Percentiles rank a stretch among this genome's conserved stretches.
These are phyloP conservation scores for Heteromurus nitidus DNA, from an alignment of 2,888 invertebrate genomes.

Conservation along the genomic window DNA sequence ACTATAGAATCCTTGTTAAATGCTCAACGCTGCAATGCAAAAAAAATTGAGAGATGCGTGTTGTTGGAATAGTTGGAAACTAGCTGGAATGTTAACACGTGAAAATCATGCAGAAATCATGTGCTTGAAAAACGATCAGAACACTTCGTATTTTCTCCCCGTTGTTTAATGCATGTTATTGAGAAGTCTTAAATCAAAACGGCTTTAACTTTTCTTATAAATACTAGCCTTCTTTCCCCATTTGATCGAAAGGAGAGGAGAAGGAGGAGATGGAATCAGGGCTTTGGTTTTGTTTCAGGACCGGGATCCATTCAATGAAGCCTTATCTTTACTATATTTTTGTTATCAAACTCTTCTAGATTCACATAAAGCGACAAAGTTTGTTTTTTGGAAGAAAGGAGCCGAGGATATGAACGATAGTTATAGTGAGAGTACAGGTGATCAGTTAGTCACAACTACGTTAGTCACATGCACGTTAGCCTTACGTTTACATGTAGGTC, in stretches of 20 bases:
- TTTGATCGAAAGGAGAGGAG: slow-evolving; percentile 38
- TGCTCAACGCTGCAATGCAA: neutral
- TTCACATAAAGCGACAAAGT: neutral
- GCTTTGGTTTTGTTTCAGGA: too few relatives aligned
- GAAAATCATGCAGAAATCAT: neutral
- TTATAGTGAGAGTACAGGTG: too few relatives aligned
- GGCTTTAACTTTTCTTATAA: neutral
- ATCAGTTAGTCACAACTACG: too few relatives aligned
- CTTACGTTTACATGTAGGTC: too few relatives aligned
- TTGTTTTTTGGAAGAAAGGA: too few relatives aligned
- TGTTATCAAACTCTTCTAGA: too few relatives aligned
- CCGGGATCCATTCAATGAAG: too few relatives aligned
- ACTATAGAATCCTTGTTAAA: neutral
- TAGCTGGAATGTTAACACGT: neutral
- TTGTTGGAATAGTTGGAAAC: neutral
- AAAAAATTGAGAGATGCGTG: neutral
- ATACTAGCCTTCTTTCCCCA: slow-evolving; percentile 5
- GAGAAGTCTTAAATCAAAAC: slow-evolving; percentile 34
- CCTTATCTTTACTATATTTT: too few relatives aligned
- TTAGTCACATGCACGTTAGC: too few relatives aligned
- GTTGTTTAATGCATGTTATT: slow-evolving; percentile 15
- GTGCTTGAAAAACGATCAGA: neutral
- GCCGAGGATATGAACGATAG: too few relatives aligned
- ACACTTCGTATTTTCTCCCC: neutral
- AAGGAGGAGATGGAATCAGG: too few relatives aligned